phyloP scores from a whole-genome alignment of 2,888 invertebrate genomes.

The Cerastis leucographa region DNA sequence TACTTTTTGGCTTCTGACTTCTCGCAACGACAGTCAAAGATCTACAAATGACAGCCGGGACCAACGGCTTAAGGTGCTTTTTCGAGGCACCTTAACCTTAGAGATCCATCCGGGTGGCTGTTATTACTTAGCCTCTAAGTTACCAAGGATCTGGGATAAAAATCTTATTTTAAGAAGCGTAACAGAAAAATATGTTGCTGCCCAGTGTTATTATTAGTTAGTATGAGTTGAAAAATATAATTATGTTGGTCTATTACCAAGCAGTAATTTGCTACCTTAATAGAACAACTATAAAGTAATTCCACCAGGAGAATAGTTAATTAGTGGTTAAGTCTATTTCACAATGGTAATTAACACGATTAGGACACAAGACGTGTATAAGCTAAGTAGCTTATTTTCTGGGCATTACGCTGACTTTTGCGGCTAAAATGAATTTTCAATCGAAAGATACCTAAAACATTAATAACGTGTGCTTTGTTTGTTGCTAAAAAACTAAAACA shows the following conservation, averaged over 20 bases:
- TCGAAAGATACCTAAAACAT: background rate
- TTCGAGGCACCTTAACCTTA: no score
- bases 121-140: no score
- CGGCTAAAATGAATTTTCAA: background rate
- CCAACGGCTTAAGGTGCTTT: no score
- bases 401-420: background rate
- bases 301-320: background rate
- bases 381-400: background rate
- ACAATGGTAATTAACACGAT: constrained; percentile 12
- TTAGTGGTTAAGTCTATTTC: constrained; percentile 10
- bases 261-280: background rate
- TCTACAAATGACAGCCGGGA: no score
- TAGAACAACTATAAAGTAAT: background rate
- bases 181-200: no score
- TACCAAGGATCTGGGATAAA: no score
- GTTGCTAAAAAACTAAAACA: background rate
- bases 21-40: no score
- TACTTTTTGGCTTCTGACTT: no score
- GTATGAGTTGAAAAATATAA: no score
- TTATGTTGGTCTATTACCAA: background rate
- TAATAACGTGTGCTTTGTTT: background rate
- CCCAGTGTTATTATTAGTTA: no score
- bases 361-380: background rate
- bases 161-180: no score
- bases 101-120: no score